These are phyloP conservation scores for Natrix natrix DNA, from an alignment of 2,797 vertebrate genomes.

Conservation along the genomic window DNA sequence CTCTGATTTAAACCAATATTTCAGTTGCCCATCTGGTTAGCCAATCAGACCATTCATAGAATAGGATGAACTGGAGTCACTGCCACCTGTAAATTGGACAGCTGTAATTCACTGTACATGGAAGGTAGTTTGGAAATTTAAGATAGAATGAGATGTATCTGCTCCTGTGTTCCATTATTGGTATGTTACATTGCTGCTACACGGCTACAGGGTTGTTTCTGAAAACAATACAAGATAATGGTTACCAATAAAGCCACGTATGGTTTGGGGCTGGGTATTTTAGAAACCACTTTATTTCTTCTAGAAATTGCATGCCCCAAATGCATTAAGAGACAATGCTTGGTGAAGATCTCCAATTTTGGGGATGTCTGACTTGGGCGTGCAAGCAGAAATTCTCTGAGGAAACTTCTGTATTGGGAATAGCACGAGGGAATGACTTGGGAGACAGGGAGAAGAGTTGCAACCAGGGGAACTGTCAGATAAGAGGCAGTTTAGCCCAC, in stretches of 20 bases:
- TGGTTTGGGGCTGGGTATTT: neutral
- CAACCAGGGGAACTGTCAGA: neutral
- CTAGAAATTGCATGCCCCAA: neutral
- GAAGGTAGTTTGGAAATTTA: neutral
- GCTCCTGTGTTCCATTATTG: neutral
- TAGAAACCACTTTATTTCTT: neutral
- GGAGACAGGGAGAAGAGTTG: neutral
- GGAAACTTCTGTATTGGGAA: neutral
- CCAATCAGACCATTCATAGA: neutral
- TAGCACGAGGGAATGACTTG: neutral
- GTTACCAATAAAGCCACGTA: neutral
- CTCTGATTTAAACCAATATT: neutral
- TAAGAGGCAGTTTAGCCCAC: neutral
- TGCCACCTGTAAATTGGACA: neutral
- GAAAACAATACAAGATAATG: neutral
- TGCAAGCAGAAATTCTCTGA: neutral
- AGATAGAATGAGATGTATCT: neutral
- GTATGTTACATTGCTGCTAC: neutral
- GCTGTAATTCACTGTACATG: neutral
- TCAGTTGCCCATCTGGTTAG: neutral
- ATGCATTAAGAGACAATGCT: neutral
- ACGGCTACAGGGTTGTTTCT: neutral
- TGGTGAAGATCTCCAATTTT: neutral
- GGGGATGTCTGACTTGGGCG: neutral
- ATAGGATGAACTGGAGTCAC: neutral